Base-by-base conservation (phyloP, 2,113 vertebrate species). In the Myrmecobius fasciatus region DNA sequence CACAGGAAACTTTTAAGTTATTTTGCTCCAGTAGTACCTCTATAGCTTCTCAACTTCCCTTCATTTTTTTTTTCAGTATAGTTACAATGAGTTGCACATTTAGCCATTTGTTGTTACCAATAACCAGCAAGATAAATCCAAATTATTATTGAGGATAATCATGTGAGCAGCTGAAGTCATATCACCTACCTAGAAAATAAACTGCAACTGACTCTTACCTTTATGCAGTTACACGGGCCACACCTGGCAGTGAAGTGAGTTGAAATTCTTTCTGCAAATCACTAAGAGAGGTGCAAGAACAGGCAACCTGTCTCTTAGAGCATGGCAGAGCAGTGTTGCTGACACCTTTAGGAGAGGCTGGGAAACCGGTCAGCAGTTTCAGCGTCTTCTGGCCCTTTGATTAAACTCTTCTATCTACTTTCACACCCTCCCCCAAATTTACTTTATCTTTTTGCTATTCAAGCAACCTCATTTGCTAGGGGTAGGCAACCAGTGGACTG, bases 271-370 rank as follows among this genome's bases (percentile, higher is more conserved):
- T 96, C 98, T 98, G 97, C 94, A 98, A 96, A 98, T 98, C 98
- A 98, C 98, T 98, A 89, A 98, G 95, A 98, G 98, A 97, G 93
- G 91, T 96, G 98, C 89, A 97, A 93, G 96, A 98, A 96, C 98
- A 98, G 97, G 98, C 98, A 99, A 97, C 92, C 98, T 99, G 98
- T 97, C 96, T 99, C 98, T 98, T 96, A 98, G 97, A 98, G 96
- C 96, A 98, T 56, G 98, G 97, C 96, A 14, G 56, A 97, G 91
- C 92, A 98, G 97, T 98, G 98, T 98, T 98, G 98, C 98, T 97
- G 97, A 98, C 98, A 99, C 98, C 98, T 98, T 98, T 96, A 97
- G 98, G 98, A 98, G 97, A 98, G 97, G 92, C 98, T 97, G 93
- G 96, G 97, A 98, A 98, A 98, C 97, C 98, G 94, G 98, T 98